phyloP scores from a whole-genome alignment of 2,797 vertebrate genomes.

The Thunnus albacares region DNA sequence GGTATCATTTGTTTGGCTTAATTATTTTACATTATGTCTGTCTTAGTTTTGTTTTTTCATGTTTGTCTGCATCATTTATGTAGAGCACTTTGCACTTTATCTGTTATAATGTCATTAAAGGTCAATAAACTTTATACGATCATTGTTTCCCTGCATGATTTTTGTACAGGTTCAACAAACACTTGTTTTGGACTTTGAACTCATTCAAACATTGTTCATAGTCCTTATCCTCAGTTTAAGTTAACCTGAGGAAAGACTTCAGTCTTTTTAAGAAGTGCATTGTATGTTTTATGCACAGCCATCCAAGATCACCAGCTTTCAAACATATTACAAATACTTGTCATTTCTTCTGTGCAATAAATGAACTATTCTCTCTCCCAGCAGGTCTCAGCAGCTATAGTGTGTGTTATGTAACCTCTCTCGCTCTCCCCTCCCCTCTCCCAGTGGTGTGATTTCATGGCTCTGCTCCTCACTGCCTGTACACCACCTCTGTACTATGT shows the following conservation, averaged over 20 bases:
- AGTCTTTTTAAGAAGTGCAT: not conserved
- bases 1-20: not conserved
- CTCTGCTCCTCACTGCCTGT: constrained; percentile 30
- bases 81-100: not conserved
- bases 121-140: not conserved
- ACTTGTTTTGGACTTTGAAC: not conserved
- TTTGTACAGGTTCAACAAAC: no score
- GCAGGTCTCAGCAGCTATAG: not conserved
- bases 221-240: not conserved
- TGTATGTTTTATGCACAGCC: not conserved
- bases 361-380: not conserved
- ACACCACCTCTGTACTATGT: constrained; percentile 38
- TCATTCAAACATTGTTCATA: not conserved
- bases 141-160: not conserved
- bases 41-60: not conserved
- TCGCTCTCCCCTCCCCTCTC: constrained; percentile 38
- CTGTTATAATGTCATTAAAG: not conserved
- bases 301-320: not conserved
- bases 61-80: not conserved
- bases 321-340: not conserved
- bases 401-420: constrained; percentile 8
- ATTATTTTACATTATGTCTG: not conserved
- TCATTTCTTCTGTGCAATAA: not conserved
- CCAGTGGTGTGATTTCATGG: constrained; percentile 66
- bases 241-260: not conserved